phyloP scores from a whole-genome alignment of 1,140 invertebrate species.

The Apocrypta bakeri region DNA sequence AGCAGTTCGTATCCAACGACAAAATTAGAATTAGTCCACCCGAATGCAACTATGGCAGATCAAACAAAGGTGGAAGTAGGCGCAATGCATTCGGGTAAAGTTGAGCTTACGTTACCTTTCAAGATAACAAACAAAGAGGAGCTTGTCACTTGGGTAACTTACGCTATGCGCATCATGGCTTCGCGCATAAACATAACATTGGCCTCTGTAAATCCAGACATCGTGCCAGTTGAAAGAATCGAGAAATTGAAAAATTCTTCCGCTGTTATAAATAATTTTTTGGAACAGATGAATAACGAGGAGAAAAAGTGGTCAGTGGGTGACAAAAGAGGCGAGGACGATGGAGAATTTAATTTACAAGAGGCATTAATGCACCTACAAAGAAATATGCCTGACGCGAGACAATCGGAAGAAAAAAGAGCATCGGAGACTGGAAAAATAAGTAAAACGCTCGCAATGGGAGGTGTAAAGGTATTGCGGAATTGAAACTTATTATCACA shows the following conservation, averaged over 20 bases:
- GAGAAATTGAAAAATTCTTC: conserved; percentile 43
- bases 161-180: conserved; percentile 68
- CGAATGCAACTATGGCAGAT: background rate
- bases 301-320: background rate
- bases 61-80: conserved; percentile 15
- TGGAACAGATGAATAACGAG: conserved; percentile 20
- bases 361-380: background rate
- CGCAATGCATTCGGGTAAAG: background rate
- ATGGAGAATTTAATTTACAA: background rate
- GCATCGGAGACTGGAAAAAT: background rate
- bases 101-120: conserved; percentile 64
- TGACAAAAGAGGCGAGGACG: background rate
- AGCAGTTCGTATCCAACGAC: conserved; percentile 4
- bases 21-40: background rate
- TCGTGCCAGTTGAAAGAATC: conserved; percentile 34
- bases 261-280: conserved; percentile 15
- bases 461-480: background rate
- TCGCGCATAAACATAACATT: conserved; percentile 68
- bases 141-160: conserved; percentile 66
- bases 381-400: background rate
- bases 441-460: background rate
- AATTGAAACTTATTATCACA: background rate
- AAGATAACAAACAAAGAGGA: conserved; percentile 65
- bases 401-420: background rate
- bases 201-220: background rate